Evolutionary conservation across 2,797 vertebrate genomes (phyloP), one percentile per base, ranked within the genome.

Genomic region (Rhinoraja longicauda): DNA sequence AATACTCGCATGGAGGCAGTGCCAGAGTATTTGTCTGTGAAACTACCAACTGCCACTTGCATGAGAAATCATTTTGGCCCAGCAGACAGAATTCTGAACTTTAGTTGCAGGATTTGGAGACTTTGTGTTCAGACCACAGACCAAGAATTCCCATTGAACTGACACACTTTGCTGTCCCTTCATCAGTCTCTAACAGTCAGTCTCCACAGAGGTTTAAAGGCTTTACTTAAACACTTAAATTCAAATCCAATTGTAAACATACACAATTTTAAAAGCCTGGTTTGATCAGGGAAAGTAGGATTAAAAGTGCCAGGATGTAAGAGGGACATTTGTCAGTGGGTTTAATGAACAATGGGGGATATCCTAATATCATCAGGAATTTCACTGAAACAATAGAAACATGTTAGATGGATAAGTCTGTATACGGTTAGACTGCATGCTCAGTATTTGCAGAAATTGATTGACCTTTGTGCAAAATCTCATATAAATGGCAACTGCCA

Each of bases 161-260:
- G 4, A 53, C 36, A 53, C 21, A 26, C 70, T 53, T 53, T 92
- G 70, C 90, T 75, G 53, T 92, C 90, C 39, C 36, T 75, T 75
- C 90, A 29, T 53, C 90, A 75, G 90, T 10, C 39, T 29, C 70
- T 67, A 26, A 36, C 70, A 92, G 45, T 57, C 90, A 29, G 24
- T 92, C 36, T 26, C 53, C 70, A 92, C n/a, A 57, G 90, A 73
- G 70, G 53, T 57, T 75, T 75, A 73, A 72, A 92, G 90, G 70
- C 67, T 92, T 75, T 73, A 92, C 90, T 92, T 92, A 92, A 92
- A 73, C 90, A 75, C 70, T 53, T n/a, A 92, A 75, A 92, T 92
- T 92, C 90, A 70, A 75, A 75, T 92, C 90, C 72, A 70, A 92
- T 92, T 92, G 90, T 32, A 13, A 53, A 92, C 70, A 17, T 75